A percentile compares a stretch with the other conserved stretches of the same genome.
These are phyloP conservation scores for Epinotia bilunana DNA, from an alignment of 2,888 invertebrate genomes.

Conservation along the genomic window DNA sequence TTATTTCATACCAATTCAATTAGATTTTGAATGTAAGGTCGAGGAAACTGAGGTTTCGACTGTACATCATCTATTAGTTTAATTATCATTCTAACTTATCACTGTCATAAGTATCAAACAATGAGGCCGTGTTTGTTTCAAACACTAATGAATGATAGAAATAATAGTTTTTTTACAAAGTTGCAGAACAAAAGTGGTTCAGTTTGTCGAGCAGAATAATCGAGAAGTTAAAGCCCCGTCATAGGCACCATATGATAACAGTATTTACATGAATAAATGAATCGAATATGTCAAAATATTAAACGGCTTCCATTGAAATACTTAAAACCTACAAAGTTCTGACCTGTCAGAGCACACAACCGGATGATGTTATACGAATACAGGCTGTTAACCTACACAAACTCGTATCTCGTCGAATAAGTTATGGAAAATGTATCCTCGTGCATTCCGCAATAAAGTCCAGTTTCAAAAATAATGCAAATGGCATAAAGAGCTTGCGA, in stretches of 20 bases:
- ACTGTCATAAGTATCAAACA: too few species aligned
- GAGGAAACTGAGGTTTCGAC: too few species aligned
- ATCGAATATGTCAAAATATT: conserved; percentile 4
- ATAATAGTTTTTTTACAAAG: too few species aligned
- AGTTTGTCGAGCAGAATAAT: too few species aligned
- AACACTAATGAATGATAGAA: too few species aligned
- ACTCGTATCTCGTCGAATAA: not conserved
- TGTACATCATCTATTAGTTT: too few species aligned
- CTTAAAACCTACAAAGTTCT: conserved; percentile 28
- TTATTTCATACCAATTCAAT: too few species aligned
- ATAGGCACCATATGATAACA: not conserved
- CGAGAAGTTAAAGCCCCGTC: too few species aligned
- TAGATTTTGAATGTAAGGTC: too few species aligned
- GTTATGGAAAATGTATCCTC: not conserved
- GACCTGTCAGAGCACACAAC: conserved; percentile 19
- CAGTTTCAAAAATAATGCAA: conserved; percentile 1
- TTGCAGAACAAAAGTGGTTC: too few species aligned
- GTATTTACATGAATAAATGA: not conserved
- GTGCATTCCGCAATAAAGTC: not conserved
- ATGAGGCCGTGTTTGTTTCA: too few species aligned
- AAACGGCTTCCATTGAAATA: conserved; percentile 22
- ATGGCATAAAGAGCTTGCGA: not conserved
- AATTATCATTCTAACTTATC: too few species aligned
- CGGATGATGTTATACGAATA: conserved; percentile 29
- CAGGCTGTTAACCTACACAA: not conserved